phyloP scores from a whole-genome alignment of 2,888 invertebrate genomes.

The Cantharis nigra region DNA sequence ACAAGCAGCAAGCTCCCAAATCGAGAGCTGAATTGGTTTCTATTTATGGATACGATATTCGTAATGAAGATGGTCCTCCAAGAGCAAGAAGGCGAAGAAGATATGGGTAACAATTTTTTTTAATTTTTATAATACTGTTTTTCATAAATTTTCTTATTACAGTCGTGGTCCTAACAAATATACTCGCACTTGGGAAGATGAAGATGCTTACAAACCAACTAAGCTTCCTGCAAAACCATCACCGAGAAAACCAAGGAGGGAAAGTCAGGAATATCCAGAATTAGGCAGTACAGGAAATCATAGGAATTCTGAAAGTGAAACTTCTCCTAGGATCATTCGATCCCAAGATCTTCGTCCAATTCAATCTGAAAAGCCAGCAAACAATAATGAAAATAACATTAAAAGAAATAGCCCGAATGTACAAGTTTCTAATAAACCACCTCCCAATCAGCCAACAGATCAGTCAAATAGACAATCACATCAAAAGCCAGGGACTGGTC shows the following conservation, averaged over 20 bases:
- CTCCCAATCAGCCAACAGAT: not conserved
- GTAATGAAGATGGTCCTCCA: constrained; percentile 90
- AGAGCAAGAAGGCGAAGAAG: constrained; percentile 81
- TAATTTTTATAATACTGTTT: not conserved
- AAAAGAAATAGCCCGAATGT: not conserved
- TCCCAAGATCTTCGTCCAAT: constrained; percentile 4
- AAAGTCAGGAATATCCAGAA: constrained; percentile 35
- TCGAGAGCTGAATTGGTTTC: constrained; percentile 81
- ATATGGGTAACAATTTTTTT: constrained; percentile 75
- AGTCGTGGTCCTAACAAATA: constrained; percentile 92
- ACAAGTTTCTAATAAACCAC: constrained; percentile 11
- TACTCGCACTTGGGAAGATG: constrained; percentile 91
- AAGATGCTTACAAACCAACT: constrained; percentile 78
- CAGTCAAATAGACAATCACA: constrained; percentile 31
- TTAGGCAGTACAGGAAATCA: constrained; percentile 7
- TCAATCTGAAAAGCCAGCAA: constrained; percentile 2
- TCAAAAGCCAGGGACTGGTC: constrained; percentile 43
- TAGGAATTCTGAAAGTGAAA: constrained; percentile 55
- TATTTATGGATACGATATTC: constrained; percentile 92
- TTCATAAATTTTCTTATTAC: constrained; percentile 11
- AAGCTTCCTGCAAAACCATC: constrained; percentile 35
- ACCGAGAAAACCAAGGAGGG: constrained; percentile 46
- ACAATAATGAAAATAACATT: constrained; percentile 7
- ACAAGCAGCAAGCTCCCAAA: constrained; percentile 84
- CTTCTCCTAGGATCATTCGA: constrained; percentile 3